These are phyloP conservation scores for Labeo calbasu DNA, from an alignment of 2,797 vertebrate genomes.

Conservation along the genomic window DNA sequence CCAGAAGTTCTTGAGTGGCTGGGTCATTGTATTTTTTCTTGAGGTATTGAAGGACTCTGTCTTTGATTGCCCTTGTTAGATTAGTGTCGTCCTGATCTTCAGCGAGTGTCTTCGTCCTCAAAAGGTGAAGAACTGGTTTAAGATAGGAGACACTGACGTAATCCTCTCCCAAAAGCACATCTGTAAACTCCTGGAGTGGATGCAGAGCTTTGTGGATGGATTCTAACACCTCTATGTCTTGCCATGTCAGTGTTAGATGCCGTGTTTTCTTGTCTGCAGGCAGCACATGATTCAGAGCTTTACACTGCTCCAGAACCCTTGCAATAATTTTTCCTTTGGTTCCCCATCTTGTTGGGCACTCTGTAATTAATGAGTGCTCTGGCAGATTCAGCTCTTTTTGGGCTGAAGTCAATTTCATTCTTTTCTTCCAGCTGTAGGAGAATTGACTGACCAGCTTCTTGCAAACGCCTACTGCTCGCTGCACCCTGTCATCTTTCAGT, in stretches of 20 bases:
- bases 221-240: conserved; percentile 4
- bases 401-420: too few species aligned
- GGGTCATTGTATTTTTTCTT: too few species aligned
- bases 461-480: too few species aligned
- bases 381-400: too few species aligned
- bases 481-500: too few species aligned
- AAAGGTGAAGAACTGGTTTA: conserved; percentile 29
- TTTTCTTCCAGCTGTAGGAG: too few species aligned
- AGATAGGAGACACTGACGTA: conserved; percentile 34
- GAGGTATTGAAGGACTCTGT: too few species aligned
- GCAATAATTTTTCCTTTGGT: conserved; percentile 39
- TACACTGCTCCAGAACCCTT: conserved; percentile 39
- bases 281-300: conserved; percentile 43
- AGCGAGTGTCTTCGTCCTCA: conserved; percentile 26
- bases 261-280: conserved; percentile 32
- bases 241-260: conserved; percentile 34
- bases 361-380: conserved; percentile 6
- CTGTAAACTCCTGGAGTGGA: conserved; percentile 47
- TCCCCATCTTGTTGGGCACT: conserved; percentile 40
- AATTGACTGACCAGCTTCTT: too few species aligned
- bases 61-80: too few species aligned
- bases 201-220: conserved; percentile 6
- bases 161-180: conserved; percentile 38
- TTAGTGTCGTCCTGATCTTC: too few species aligned
- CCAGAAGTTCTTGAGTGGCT: too few species aligned